phyloP scores from a whole-genome alignment of 2,888 invertebrate genomes.

The Boloria euphrosyne region DNA sequence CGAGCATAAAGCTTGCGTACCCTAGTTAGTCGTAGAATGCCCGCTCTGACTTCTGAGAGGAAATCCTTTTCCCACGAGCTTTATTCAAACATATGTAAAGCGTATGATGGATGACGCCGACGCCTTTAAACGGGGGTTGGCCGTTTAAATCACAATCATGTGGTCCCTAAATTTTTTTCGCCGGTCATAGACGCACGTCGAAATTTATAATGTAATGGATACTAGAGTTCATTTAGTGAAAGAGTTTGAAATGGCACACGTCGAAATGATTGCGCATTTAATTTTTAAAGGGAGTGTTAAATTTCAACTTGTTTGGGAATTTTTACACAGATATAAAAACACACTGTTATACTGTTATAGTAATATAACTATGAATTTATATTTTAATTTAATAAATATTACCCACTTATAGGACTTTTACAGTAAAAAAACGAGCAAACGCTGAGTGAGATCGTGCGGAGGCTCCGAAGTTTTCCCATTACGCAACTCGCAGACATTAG shows the following conservation, averaged over 20 bases:
- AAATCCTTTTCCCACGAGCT: constrained; percentile 83
- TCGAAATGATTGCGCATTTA: constrained; percentile 73
- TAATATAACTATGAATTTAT: no score
- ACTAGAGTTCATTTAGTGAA: constrained; percentile 57
- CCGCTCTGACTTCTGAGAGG: constrained; percentile 79
- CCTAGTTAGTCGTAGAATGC: constrained; percentile 61
- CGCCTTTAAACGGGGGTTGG: constrained; percentile 68
- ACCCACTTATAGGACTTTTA: constrained; percentile 42
- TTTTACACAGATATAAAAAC: constrained; percentile 57
- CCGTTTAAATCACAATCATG: constrained; percentile 79
- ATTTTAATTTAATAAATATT: no score
- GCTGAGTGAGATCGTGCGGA: constrained; percentile 38
- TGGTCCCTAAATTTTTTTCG: constrained; percentile 72
- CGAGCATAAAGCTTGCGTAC: constrained; percentile 50
- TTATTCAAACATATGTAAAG: constrained; percentile 84
- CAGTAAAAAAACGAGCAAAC: constrained; percentile 52
- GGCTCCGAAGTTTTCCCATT: constrained; percentile 77
- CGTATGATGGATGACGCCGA: constrained; percentile 80
- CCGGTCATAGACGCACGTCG: constrained; percentile 70
- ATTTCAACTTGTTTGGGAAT: constrained; percentile 24
- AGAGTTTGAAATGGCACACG: constrained; percentile 74
- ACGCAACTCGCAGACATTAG: constrained; percentile 76
- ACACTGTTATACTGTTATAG: constrained; percentile 51
- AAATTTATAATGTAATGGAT: constrained; percentile 79
- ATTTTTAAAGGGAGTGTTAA: constrained; percentile 52